Evolutionary conservation across 2,113 vertebrate species (phyloP).

Genomic region (Xyliphius kryptos): DNA sequence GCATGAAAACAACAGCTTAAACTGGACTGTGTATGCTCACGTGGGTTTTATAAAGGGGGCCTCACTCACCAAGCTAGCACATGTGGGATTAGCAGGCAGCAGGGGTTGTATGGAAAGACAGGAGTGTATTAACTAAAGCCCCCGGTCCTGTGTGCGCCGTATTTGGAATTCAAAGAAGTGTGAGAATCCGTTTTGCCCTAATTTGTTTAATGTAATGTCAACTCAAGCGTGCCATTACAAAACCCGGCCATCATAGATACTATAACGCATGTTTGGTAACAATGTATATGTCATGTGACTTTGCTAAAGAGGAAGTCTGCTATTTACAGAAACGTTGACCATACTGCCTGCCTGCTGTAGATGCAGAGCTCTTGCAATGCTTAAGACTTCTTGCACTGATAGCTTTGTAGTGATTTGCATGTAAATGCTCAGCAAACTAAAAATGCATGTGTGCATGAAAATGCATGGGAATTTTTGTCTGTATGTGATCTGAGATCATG

Average conservation of each 20-base stretch:
- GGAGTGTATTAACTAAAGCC: conserved; percentile 2
- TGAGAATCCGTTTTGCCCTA: not conserved
- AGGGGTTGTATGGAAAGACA: not conserved
- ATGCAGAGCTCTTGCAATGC: no score
- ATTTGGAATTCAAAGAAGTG: not conserved
- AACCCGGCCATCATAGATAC: not conserved
- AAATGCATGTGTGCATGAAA: no score
- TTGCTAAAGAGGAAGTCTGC: not conserved
- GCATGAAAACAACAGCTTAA: not conserved
- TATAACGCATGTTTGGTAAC: conserved; percentile 3
- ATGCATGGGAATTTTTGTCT: no score
- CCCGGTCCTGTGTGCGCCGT: not conserved
- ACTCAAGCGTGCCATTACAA: not conserved
- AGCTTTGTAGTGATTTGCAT: no score
- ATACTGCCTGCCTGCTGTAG: not conserved
- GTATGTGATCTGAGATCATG: no score
- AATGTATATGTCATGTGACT: not conserved
- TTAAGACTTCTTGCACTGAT: not conserved
- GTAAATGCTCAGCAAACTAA: no score
- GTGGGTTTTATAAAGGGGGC: conserved; percentile 2
- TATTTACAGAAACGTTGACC: not conserved
- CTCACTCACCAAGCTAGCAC: conserved; percentile 4
- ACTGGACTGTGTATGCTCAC: conserved; percentile 30
- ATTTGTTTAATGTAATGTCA: conserved; percentile 6
- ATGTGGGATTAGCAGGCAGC: not conserved